Conservation (phyloP, 2,888 invertebrate genomes). For the Ypsolopha sequella region DNA sequence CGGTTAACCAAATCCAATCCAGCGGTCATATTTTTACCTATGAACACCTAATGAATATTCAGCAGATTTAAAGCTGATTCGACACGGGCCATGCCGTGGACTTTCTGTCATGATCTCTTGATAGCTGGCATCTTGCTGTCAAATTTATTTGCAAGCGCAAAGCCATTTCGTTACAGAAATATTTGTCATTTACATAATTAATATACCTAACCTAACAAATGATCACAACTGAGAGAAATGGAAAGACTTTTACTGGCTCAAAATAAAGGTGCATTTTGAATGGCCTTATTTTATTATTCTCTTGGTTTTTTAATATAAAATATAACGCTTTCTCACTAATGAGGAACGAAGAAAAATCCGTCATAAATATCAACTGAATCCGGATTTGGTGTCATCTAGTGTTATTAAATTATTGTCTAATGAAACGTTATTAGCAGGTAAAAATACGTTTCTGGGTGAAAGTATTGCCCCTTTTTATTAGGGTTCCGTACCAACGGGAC, state of each 20-base stretch:
- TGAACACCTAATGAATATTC: conserved; percentile 1
- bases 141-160: neutral
- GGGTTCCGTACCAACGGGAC: no score
- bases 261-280: no score
- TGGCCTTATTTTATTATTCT: no score
- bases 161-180: no score
- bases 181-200: conserved; percentile 24
- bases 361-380: conserved; percentile 12
- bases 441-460: no score
- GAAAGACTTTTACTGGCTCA: no score
- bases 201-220: no score
- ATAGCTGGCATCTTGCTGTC: neutral
- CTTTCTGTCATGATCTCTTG: neutral
- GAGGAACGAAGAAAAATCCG: conserved; percentile 10
- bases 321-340: conserved; percentile 21
- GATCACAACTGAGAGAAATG: no score
- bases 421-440: no score
- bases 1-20: no score
- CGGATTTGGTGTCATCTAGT: conserved; percentile 6
- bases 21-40: neutral
- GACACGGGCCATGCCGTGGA: conserved; percentile 9
- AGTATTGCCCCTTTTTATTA: no score
- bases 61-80: conserved; percentile 14
- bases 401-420: no score
- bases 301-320: neutral